Evolutionary conservation across 2,888 invertebrate species (phyloP), one percentile per base, ranked within the genome.

Genomic region (Tuberolachnus salignus): DNA sequence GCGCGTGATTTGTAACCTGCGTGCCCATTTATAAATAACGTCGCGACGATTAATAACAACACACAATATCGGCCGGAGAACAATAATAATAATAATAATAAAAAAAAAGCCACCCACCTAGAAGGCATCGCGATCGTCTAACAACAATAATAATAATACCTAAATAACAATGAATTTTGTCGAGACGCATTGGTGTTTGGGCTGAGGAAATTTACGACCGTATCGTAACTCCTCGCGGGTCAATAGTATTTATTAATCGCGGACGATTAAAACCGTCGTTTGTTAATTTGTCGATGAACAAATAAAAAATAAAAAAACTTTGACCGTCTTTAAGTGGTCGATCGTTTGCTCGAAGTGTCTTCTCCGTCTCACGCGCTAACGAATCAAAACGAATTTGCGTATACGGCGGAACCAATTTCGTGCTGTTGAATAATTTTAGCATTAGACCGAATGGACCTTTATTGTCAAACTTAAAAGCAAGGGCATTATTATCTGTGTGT

Each of bases 71-170:
- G n/a, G n/a, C n/a, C 61, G 34, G 16, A 34, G 11, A 11, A 16
- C 51, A 34, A 51, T 49, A 16, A 61, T n/a, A 49, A 61, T 19
- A 49, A 49, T 21, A 53, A 53, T 16, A n/a, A 51, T 16, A 46
- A 16, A n/a, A n/a, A n/a, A n/a, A 19, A 63, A 73, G 42, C 73
- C 73, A 73, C 73, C 73, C 73, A 63, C 73, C 73, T 72, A 63
- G 73, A 73, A 63, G 63, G 72, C 59, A 71, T 55, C 11, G 26
- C 1, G 26, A 55, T 55, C 69, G 10, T 53, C 10, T 11, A 34
- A 55, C n/a, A n/a, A 61, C 10, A 61, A 34, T 42, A 34, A 70
- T 19, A 19, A n/a, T 53, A 23, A n/a, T n/a, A n/a, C n/a, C n/a
- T n/a, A n/a, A 23, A 44, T 19, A 66, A 49, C 23, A 49, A 66